Evolutionary conservation across 2,113 vertebrate genomes (phyloP).

Genomic region (Xiphophorus maculatus): DNA sequence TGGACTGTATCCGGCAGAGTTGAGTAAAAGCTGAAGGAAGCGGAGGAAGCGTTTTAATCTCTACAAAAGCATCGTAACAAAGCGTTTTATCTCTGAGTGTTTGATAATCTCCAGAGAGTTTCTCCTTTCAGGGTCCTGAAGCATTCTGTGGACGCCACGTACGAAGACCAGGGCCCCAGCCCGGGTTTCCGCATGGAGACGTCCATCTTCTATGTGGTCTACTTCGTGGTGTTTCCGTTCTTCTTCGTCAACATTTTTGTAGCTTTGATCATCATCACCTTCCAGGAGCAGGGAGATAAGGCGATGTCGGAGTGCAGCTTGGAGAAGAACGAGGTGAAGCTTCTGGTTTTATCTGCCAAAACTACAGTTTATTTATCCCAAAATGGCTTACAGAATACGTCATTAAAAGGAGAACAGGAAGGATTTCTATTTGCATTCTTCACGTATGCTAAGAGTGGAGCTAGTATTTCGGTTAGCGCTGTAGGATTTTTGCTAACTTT

Average conservation of each 20-base stretch:
- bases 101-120: neutral
- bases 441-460: too few species aligned
- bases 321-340: constrained; percentile 95
- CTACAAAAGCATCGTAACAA: neutral
- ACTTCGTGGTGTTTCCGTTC: constrained; percentile 99
- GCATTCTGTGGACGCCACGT: constrained; percentile 96
- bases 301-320: constrained; percentile 98
- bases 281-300: constrained; percentile 96
- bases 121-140: constrained; percentile 89
- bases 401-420: too few species aligned
- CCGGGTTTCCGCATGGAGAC: constrained; percentile 98
- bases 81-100: neutral
- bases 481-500: too few species aligned
- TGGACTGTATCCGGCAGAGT: neutral
- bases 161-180: constrained; percentile 96
- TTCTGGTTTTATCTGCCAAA: neutral
- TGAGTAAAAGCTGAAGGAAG: neutral
- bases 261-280: constrained; percentile 83
- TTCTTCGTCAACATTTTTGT: constrained; percentile 99
- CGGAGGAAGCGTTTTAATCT: neutral
- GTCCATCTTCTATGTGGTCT: constrained; percentile 99
- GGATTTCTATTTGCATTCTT: too few species aligned
- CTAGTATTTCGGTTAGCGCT: too few species aligned
- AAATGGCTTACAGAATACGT: neutral
- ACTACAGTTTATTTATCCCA: too few species aligned